Percentiles rank a stretch among this genome's conserved stretches.
These are phyloP conservation scores for Oryzias woworae DNA, from an alignment of 2,113 vertebrate genomes.

Conservation along the genomic window DNA sequence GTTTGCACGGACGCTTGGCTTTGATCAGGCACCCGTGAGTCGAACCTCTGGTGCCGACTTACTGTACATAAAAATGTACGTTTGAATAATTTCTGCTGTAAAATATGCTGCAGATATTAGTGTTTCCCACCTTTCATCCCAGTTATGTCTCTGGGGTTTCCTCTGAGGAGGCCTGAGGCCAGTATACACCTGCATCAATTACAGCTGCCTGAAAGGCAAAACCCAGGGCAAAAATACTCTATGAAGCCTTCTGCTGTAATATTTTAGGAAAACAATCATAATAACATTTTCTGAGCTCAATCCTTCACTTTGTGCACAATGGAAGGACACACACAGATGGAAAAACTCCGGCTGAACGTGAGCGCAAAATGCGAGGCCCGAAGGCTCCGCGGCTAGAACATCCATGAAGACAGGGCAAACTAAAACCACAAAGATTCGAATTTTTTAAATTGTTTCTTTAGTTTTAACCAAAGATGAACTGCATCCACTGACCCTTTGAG, in stretches of 20 bases:
- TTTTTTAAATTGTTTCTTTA: too few relatives aligned
- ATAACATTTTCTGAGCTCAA: neutral
- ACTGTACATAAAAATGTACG: slow-evolving; percentile 16
- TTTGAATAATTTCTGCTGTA: neutral
- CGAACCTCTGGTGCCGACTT: neutral
- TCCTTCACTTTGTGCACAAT: too few relatives aligned
- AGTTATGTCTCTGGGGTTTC: neutral
- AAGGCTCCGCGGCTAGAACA: too few relatives aligned
- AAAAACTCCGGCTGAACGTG: too few relatives aligned
- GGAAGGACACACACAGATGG: too few relatives aligned
- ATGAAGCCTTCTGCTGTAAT: neutral
- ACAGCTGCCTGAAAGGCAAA: slow-evolving; percentile 12
- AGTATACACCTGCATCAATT: slow-evolving; percentile 7
- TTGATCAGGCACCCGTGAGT: slow-evolving; percentile 1
- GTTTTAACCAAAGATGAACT: too few relatives aligned
- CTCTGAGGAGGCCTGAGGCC: slow-evolving; percentile 17
- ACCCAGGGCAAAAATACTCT: neutral
- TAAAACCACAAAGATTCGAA: too few relatives aligned
- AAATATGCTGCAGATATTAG: neutral
- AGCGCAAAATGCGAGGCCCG: too few relatives aligned
- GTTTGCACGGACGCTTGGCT: too few relatives aligned
- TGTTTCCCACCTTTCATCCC: neutral
- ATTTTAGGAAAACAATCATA: neutral
- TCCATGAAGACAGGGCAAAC: too few relatives aligned
- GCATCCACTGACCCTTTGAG: too few relatives aligned